Percentiles rank a stretch among this genome's conserved stretches.
Conservation (phyloP, 1,140 invertebrate species). For the Heliconius hewitsoni region DNA sequence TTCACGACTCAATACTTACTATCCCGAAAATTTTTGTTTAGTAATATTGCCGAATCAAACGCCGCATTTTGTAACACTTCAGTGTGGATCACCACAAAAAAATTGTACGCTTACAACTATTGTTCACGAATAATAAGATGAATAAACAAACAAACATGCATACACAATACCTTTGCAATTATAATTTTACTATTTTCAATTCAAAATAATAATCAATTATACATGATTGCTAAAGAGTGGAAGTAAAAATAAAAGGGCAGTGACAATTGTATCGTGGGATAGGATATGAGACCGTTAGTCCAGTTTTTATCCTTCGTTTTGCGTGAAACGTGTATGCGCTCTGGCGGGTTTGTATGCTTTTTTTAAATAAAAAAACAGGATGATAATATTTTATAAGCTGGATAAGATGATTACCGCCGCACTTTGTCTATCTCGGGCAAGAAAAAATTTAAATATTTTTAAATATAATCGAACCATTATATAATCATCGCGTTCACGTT, state of each 20-base stretch:
- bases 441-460: too few relatives aligned
- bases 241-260: slow-evolving; percentile 5
- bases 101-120: too few relatives aligned
- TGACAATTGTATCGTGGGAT: slow-evolving; percentile 6
- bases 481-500: not conserved
- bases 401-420: not conserved
- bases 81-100: too few relatives aligned
- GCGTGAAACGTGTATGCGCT: not conserved
- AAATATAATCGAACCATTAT: not conserved
- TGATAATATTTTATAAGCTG: not conserved
- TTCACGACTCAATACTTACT: too few relatives aligned
- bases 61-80: not conserved
- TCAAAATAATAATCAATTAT: not conserved
- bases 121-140: too few relatives aligned
- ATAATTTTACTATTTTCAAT: not conserved
- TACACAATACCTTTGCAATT: not conserved
- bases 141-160: too few relatives aligned
- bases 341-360: not conserved
- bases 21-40: too few relatives aligned
- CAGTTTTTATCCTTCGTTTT: slow-evolving; percentile 1
- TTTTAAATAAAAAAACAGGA: not conserved
- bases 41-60: too few relatives aligned
- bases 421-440: too few relatives aligned
- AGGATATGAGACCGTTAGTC: slow-evolving; percentile 3
- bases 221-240: not conserved